Evolutionary conservation across 2,888 invertebrate species (phyloP), one percentile per base, ranked within the genome.

Genomic region (Bedellia somnulentella): DNA sequence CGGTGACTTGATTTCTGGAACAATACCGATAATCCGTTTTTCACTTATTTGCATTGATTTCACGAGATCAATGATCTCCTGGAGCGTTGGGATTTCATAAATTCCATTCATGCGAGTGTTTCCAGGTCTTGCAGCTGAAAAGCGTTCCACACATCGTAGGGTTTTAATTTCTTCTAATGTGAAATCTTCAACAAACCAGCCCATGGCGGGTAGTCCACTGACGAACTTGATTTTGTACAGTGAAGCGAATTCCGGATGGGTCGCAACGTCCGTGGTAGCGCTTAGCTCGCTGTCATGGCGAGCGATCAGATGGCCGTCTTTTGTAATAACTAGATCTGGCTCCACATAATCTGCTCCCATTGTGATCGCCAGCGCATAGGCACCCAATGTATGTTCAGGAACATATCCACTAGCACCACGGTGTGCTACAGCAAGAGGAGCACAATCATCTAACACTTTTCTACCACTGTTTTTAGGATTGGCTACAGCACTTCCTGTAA

Each of bases 131-230:
- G 51, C 49, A 2, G 32, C 36, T 1, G 70, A 67, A 13, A 75
- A 66, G 8, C 68, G 57, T 49, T 75, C 73, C 15, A 59, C 52
- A 2, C 63, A 53, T 16, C 58, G 54, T 17, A 75, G 41, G 0
- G 57, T 56, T 45, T 75, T 75, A 3, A 75, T 46, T 45, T 75
- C 73, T 3, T 46, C 57, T 2, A 75, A 47, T 9, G 70, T 70
- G 33, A 73, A 75, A 36, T 75, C 71, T 55, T 73, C 73, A 2
- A 59, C 58, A 36, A 71, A 75, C 71, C 71, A 75, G 5, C 63
- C 71, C 17, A 41, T 55, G 3, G 59, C 26, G 38, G 43, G 37
- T 0, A 23, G 35, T 9, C 66, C 63, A 35, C 71, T 70, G 2
- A 73, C 47, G 2, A 32, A 41, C 47, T 70, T 60, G 0, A 55